Evolutionary conservation across 1,140 invertebrate species (phyloP), one percentile per base, ranked within the genome.

Genomic region (Dendrolimus punctatus): DNA sequence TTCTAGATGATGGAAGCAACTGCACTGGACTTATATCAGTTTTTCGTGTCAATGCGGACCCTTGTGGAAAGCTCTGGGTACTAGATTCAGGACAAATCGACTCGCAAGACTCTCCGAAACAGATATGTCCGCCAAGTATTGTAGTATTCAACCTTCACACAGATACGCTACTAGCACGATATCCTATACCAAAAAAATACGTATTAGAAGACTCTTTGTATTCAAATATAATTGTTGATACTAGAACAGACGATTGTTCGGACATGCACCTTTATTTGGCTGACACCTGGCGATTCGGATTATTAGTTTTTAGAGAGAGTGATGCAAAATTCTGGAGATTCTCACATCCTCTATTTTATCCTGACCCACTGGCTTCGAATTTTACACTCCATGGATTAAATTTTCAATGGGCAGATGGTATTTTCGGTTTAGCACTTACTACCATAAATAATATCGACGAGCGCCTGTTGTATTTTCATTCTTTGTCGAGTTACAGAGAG

Each of bases 321-420:
- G 90, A 92, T 53, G 81, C 90, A 55, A 80, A 79, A 2, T 93
- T 93, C n/a, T 95, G 93, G 91, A 85, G 93, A 46, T 87, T 94
- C 2, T 90, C 90, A 6, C 91, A 95, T 68, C 93, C 92, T 46
- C 88, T 93, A 6, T 95, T 95, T 66, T 93, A 88, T 60, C 94
- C 94, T 0, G 93, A 95, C 65, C 94, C 94, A 0, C 59, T 94
- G 4, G 91, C 92, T 0, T 90, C 92, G 2, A 91, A 91, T 58
- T 92, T 89, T 56, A 90, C 91, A 9, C 62, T 94, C 0, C 92
- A 94, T 56, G 93, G 91, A 7, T 58, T 94, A 0, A 91, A 91
- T 49, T 95, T 95, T 67, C 91, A 94, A 66, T 95, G 94, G 94
- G 89, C 92, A 2, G 94, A 95, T 66, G 94, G 94, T 2, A 89